Evolutionary conservation across 2,797 vertebrate genomes (phyloP).

Genomic region (Epinephelus malabaricus): DNA sequence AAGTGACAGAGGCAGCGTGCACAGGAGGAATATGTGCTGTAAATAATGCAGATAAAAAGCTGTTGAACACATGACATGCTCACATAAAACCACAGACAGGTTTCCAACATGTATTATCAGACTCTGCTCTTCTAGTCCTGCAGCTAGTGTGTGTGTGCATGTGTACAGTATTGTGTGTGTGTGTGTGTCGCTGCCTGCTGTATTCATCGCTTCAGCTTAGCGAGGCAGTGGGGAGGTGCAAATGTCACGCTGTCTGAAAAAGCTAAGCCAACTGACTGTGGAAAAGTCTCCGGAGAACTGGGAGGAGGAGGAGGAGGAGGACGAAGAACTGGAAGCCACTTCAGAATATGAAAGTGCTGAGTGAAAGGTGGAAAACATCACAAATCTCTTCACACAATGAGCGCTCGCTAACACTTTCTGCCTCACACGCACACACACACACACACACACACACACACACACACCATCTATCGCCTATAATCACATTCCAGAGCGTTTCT

Average conservation of each 20-base stretch:
- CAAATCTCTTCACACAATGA: constrained; percentile 18
- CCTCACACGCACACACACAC: neutral
- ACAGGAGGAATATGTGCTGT: constrained; percentile 5
- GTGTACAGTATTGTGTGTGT: neutral
- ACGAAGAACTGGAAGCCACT: constrained; percentile 42
- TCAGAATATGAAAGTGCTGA: constrained; percentile 52
- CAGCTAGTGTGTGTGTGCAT: neutral
- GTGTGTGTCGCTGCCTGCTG: constrained; percentile 29
- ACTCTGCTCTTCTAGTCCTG: constrained; percentile 10
- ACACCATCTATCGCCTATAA: constrained; percentile 58
- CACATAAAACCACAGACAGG: constrained; percentile 31
- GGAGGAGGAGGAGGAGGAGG: constrained; percentile 5
- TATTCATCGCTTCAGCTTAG: constrained; percentile 43
- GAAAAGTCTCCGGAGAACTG: constrained; percentile 40
- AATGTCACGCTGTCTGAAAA: constrained; percentile 65
- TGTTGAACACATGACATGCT: constrained; percentile 27
- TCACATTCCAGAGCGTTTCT: constrained; percentile 76
- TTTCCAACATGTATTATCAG: constrained; percentile 29
- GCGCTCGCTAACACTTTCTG: neutral
- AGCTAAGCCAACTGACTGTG: constrained; percentile 40
- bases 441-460: constrained; percentile 24
- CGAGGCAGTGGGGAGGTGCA: constrained; percentile 54
- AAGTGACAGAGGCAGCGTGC: neutral
- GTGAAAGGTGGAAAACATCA: constrained; percentile 61
- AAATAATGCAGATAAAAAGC: constrained; percentile 51